These are phyloP conservation scores for Pegoplata infirma DNA, from an alignment of 2,888 invertebrate genomes.

Conservation along the genomic window DNA sequence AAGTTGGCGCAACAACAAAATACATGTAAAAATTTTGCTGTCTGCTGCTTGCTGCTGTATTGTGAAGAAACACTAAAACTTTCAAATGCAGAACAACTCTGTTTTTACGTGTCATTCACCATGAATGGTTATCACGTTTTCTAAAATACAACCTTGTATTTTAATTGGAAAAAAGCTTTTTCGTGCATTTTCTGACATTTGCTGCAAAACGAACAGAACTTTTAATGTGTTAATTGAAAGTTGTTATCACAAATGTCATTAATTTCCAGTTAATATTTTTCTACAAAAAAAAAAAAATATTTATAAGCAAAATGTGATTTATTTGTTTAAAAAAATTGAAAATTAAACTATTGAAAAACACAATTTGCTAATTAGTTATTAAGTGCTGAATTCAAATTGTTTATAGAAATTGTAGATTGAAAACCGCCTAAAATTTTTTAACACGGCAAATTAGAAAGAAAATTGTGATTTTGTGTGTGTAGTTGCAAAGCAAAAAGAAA, in stretches of 20 bases:
- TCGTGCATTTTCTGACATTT: conserved; percentile 48
- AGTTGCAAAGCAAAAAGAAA: conserved; percentile 52
- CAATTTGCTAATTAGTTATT: conserved; percentile 54
- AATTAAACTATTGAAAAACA: conserved; percentile 58
- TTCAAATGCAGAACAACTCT: neutral
- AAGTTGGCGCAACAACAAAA: too few relatives aligned
- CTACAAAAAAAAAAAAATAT: conserved; percentile 62
- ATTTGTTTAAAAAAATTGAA: conserved; percentile 62
- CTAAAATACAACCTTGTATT: conserved; percentile 33
- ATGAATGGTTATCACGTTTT: neutral
- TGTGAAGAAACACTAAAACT: too few relatives aligned
- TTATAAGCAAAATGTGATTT: conserved; percentile 69
- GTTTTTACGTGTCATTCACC: neutral
- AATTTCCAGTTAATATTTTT: conserved; percentile 66
- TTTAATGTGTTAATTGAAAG: conserved; percentile 65
- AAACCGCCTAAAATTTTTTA: conserved; percentile 61
- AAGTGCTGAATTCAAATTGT: conserved; percentile 40
- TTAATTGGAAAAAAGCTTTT: conserved; percentile 41
- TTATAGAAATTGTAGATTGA: conserved; percentile 28
- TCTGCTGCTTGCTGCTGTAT: too few relatives aligned
- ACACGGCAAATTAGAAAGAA: conserved; percentile 56
- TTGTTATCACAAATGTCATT: conserved; percentile 68
- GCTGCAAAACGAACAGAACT: conserved; percentile 62
- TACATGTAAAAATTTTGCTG: too few relatives aligned
- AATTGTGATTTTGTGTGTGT: conserved; percentile 60